A percentile compares a stretch with the other conserved stretches of the same genome.
Conservation (phyloP, 2,797 vertebrate genomes). For the Todus mexicanus region DNA sequence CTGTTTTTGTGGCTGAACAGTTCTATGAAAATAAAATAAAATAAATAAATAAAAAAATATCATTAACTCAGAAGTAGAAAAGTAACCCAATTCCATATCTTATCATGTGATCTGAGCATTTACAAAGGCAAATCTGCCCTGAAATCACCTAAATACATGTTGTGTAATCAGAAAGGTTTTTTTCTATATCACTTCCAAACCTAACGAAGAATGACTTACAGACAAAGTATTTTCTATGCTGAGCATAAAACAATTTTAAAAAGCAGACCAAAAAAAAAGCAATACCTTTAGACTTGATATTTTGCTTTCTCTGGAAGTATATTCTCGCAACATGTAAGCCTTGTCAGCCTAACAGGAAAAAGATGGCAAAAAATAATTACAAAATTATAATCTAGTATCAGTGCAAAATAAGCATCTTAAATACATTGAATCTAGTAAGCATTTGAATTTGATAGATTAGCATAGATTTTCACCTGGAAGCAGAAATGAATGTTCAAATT, state of each 20-base stretch:
- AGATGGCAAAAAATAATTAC: not conserved
- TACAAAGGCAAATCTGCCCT: not conserved
- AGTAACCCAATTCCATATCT: not conserved
- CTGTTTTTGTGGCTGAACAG: not conserved
- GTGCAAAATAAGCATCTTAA: not conserved
- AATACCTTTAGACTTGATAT: constrained; percentile 88
- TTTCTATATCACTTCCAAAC: not conserved
- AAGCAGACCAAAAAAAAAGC: not conserved
- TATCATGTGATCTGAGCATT: not conserved
- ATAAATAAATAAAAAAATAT: not conserved
- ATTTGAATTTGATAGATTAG: not conserved
- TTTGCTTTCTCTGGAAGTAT: constrained; percentile 92
- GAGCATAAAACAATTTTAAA: not conserved
- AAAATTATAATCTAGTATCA: not conserved
- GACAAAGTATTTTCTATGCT: not conserved
- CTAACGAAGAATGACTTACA: not conserved
- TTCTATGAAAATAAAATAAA: not conserved
- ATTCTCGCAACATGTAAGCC: constrained; percentile 90
- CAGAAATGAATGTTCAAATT: not conserved
- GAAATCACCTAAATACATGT: not conserved
- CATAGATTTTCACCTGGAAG: not conserved
- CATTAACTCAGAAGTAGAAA: not conserved
- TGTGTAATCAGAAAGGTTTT: not conserved
- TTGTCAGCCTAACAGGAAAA: constrained; percentile 81
- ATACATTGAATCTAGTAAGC: not conserved